phyloP scores from a whole-genome alignment of 2,113 vertebrate genomes.

The Pelobates fuscus region DNA sequence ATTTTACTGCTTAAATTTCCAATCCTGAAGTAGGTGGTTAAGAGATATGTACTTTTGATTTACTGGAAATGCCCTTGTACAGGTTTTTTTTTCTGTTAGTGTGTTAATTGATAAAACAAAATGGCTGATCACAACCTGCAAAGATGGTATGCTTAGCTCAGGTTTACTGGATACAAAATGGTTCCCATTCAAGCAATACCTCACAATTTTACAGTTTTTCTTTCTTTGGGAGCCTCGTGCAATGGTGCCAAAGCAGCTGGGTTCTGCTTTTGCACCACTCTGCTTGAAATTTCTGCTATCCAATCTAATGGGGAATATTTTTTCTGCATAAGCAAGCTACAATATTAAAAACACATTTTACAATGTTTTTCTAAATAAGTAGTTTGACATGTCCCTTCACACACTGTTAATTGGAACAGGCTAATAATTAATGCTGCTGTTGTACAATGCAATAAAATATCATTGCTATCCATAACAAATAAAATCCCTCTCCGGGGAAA shows the following conservation, averaged over 20 bases:
- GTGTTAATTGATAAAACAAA: conserved; percentile 65
- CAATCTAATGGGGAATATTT: not conserved
- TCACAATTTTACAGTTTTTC: conserved; percentile 77
- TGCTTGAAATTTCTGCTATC: conserved; percentile 4
- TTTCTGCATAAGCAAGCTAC: no score
- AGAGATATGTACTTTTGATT: conserved; percentile 83
- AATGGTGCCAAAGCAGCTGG: not conserved
- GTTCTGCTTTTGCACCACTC: not conserved
- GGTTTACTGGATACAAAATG: conserved; percentile 89
- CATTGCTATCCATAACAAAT: no score
- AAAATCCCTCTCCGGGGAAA: no score
- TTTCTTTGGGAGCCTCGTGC: conserved; percentile 62
- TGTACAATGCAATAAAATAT: no score
- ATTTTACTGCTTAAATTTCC: conserved; percentile 99
- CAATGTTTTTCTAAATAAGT: no score
- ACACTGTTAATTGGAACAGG: no score
- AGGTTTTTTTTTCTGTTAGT: conserved; percentile 73
- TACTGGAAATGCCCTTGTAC: conserved; percentile 96
- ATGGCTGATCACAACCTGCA: conserved; percentile 82
- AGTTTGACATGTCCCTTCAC: no score
- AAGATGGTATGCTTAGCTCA: conserved; percentile 92
- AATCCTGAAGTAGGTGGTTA: conserved; percentile 91
- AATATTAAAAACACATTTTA: no score
- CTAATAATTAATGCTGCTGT: no score
- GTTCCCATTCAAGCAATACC: conserved; percentile 81